A percentile compares a stretch with the other conserved stretches of the same genome.
phyloP scores from a whole-genome alignment of 2,888 invertebrate genomes.

The Synergus laeviventris region DNA sequence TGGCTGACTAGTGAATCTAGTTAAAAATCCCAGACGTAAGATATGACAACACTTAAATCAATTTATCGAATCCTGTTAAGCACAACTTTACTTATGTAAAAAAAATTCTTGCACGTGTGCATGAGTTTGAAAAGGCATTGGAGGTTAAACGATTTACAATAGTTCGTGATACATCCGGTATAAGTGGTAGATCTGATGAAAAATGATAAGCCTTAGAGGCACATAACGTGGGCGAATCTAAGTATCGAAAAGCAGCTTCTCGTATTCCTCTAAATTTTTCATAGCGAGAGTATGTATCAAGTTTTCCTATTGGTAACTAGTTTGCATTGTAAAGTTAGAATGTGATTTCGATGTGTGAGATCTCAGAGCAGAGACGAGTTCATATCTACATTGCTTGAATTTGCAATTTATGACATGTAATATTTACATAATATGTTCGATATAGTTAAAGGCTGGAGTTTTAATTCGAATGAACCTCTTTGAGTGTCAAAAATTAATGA shows the following conservation, averaged over 20 bases:
- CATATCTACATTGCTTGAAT: neutral
- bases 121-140: constrained; percentile 3
- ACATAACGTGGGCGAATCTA: constrained; percentile 33
- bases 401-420: neutral
- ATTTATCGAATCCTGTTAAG: constrained; percentile 6
- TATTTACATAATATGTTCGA: neutral
- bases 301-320: constrained; percentile 34
- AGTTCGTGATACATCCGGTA: constrained; percentile 27
- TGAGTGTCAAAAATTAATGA: constrained; percentile 49
- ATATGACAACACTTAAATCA: neutral
- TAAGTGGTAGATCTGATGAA: constrained; percentile 22
- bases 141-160: constrained; percentile 34
- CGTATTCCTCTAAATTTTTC: constrained; percentile 15
- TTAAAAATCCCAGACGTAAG: neutral
- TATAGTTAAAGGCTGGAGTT: neutral
- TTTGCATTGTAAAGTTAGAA: constrained; percentile 1
- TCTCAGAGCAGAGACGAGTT: constrained; percentile 42
- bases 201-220: constrained; percentile 21
- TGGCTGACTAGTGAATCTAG: neutral
- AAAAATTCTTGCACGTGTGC: neutral
- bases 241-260: constrained; percentile 49
- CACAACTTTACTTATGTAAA: neutral
- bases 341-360: constrained; percentile 21
- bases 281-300: neutral
- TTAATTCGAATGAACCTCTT: neutral